A percentile compares a stretch with the other conserved stretches of the same genome.
Conservation (phyloP, 2,797 vertebrate species). For the Mycteria americana region DNA sequence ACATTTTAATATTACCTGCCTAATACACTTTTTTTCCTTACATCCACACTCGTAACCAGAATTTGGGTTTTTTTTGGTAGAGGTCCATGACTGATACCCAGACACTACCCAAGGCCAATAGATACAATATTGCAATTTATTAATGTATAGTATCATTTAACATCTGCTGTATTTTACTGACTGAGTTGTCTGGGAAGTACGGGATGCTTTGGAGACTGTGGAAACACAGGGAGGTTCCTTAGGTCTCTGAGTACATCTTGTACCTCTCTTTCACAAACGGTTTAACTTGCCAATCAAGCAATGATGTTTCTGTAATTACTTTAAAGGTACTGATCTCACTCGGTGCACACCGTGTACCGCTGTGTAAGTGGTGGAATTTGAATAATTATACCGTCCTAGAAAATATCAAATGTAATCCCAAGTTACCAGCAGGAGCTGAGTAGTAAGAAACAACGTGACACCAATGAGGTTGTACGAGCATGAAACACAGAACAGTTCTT, state of each 20-base stretch:
- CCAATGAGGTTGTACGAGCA: accelerated
- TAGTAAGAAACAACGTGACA: neutral
- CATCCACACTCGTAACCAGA: neutral
- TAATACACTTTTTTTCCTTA: neutral
- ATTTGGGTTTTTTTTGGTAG: accelerated
- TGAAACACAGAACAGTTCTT: neutral
- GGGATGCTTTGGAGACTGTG: neutral
- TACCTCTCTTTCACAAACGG: neutral
- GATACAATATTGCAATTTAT: neutral
- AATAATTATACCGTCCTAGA: neutral
- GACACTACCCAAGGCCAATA: neutral
- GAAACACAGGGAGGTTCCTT: neutral
- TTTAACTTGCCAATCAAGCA: neutral
- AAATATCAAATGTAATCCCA: neutral
- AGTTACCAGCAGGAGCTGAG: neutral
- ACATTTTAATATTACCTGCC: neutral
- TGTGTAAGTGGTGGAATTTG: neutral
- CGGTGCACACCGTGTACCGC: neutral
- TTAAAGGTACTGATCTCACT: neutral
- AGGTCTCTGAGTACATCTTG: neutral
- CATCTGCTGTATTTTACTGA: neutral
- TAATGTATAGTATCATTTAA: neutral
- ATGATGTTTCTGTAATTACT: neutral
- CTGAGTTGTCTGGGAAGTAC: neutral
- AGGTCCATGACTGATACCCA: neutral